A percentile compares a stretch with the other conserved stretches of the same genome.
These are phyloP conservation scores for Priocnemis perturbator DNA, from an alignment of 2,888 invertebrate genomes.

Conservation along the genomic window DNA sequence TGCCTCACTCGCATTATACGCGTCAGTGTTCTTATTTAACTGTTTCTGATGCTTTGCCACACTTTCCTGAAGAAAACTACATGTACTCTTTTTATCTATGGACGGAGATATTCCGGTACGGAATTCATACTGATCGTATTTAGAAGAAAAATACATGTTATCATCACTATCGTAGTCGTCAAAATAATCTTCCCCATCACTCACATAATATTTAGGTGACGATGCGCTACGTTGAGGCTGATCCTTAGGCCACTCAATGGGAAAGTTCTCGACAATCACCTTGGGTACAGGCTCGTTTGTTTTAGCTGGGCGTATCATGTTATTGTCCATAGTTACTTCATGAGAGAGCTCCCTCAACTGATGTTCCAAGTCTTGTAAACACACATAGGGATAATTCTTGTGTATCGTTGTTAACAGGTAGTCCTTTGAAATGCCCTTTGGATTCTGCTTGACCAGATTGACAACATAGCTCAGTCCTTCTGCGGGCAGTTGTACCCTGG, in stretches of 20 bases:
- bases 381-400: not conserved
- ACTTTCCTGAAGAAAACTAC: constrained; percentile 19
- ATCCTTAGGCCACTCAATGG: too few relatives aligned
- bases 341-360: constrained; percentile 51
- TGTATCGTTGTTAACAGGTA: constrained; percentile 15
- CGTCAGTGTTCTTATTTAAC: not conserved
- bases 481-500: constrained; percentile 32
- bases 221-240: not conserved
- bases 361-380: constrained; percentile 34
- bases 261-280: not conserved
- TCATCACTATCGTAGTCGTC: constrained; percentile 5
- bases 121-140: too few relatives aligned
- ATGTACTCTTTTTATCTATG: constrained; percentile 5
- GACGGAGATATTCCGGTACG: too few relatives aligned
- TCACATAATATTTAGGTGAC: not conserved
- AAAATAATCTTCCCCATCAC: constrained; percentile 30
- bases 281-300: too few relatives aligned
- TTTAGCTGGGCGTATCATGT: constrained; percentile 29
- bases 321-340: constrained; percentile 24
- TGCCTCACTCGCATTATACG: not conserved
- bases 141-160: not conserved
- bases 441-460: constrained; percentile 28
- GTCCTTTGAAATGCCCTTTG: constrained; percentile 43
- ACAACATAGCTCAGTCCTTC: constrained; percentile 34
- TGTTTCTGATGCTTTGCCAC: constrained; percentile 14